These are phyloP conservation scores for Otus scops DNA, from an alignment of 2,797 vertebrate species.

Conservation along the genomic window DNA sequence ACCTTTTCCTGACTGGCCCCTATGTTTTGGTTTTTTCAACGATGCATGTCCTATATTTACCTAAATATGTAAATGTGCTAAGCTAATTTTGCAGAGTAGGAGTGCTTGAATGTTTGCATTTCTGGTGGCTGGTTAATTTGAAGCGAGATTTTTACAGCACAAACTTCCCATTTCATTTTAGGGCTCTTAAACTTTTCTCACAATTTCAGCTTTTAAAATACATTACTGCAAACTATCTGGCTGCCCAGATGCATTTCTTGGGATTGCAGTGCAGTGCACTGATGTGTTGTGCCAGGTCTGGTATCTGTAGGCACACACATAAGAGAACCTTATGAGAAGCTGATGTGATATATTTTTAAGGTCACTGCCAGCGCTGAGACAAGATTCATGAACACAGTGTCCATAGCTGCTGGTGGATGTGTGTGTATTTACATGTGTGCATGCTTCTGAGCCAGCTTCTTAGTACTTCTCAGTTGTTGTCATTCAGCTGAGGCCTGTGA, in stretches of 20 bases:
- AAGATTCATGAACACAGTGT: neutral
- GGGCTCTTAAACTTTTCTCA: neutral
- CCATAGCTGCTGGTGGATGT: neutral
- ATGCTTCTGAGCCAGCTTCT: neutral
- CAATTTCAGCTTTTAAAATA: neutral
- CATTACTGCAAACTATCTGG: neutral
- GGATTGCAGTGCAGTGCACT: neutral
- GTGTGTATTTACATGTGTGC: accelerated
- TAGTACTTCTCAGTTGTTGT: neutral
- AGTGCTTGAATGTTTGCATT: neutral
- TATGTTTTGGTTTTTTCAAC: neutral
- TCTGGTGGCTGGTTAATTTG: neutral
- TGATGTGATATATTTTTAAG: neutral
- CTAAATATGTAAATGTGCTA: neutral
- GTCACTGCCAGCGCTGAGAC: neutral
- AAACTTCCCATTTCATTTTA: neutral
- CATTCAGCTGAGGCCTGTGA: neutral
- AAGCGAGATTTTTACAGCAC: neutral
- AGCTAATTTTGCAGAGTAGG: neutral
- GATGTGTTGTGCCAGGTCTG: neutral
- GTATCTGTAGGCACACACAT: neutral
- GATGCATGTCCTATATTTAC: neutral
- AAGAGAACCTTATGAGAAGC: neutral
- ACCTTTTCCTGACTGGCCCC: neutral
- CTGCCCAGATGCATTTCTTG: neutral